Base-by-base conservation (phyloP, 2,797 vertebrate genomes). In the Propithecus deckenii region DNA sequence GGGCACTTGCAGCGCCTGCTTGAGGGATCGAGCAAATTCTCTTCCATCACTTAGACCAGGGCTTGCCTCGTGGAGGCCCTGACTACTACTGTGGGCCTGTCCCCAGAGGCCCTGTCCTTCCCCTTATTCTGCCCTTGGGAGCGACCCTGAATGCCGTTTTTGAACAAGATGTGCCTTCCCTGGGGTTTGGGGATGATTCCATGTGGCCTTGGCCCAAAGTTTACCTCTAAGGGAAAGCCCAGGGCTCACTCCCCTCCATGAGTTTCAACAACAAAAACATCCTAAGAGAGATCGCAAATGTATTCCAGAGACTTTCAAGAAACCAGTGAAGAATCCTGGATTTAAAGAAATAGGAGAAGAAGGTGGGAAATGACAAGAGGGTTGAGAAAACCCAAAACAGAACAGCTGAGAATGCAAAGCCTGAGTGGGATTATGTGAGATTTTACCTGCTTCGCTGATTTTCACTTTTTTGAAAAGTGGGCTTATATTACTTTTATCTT, bases 1-100 rank as follows among this genome's bases (percentile, higher is more conserved):
- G 14, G 28, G 5, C 20, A 41, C 32, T 72, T 12, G 25, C 41
- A 6, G 4, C 11, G 5, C 25, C 23, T n/a, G 14, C 1, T 0
- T 0, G 43, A 52, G 4, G 30, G 28, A 23, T 11, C 17, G 8
- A 1, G 38, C 48, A 48, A 38, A 59, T 69, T 71, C 43, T 15
- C n/a, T 1, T 41, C 65, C 25, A 65, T 57, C 22, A 30, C 35
- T 43, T 4, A 22, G 52, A 30, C 8, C 55, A 17, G 20, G 30
- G 41, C n/a, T 87, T 25, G 65, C 15, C 46, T 22, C 35, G 1
- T 5, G 10, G 6, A n/a, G 32, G 61, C 32, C 1, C 59, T 41
- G 43, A 3, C 25, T 32, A 2, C 28, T 32, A 13, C 13, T 17
- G 72, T 25, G 20, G 57, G 38, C 35, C 9, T 38, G 59, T 28